phyloP scores from a whole-genome alignment of 2,797 vertebrate species.

The Nyctibius grandis region DNA sequence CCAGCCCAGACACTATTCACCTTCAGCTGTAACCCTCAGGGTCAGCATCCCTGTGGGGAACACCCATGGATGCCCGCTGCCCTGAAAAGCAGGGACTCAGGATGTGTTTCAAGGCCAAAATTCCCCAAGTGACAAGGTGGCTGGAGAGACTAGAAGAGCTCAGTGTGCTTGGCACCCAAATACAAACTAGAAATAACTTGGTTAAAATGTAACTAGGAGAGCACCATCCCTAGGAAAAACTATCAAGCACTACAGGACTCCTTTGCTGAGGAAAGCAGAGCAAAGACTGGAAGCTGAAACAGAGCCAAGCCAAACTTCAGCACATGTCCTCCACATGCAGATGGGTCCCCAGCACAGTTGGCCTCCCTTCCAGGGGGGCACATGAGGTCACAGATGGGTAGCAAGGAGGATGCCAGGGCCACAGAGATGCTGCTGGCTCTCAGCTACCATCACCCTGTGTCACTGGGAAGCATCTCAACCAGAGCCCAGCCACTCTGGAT shows the following conservation, averaged over 20 bases:
- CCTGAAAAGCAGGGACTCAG: background rate
- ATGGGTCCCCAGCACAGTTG: background rate
- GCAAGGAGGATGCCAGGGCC: background rate
- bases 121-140: background rate
- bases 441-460: background rate
- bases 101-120: background rate
- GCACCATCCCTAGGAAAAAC: background rate
- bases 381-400: background rate
- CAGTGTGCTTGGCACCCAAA: background rate
- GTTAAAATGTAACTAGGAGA: background rate
- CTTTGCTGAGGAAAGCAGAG: background rate
- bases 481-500: background rate
- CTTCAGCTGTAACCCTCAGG: background rate
- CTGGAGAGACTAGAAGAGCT: background rate
- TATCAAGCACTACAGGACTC: too few relatives aligned
- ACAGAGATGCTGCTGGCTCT: background rate
- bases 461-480: background rate
- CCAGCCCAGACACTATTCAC: background rate
- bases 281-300: background rate
- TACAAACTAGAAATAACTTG: background rate
- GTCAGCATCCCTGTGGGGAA: background rate
- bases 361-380: background rate
- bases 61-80: background rate
- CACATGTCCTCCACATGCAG: fast-evolving
- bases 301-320: background rate